Base-by-base conservation (phyloP, 2,797 vertebrate genomes). In the Thunnus albacares region DNA sequence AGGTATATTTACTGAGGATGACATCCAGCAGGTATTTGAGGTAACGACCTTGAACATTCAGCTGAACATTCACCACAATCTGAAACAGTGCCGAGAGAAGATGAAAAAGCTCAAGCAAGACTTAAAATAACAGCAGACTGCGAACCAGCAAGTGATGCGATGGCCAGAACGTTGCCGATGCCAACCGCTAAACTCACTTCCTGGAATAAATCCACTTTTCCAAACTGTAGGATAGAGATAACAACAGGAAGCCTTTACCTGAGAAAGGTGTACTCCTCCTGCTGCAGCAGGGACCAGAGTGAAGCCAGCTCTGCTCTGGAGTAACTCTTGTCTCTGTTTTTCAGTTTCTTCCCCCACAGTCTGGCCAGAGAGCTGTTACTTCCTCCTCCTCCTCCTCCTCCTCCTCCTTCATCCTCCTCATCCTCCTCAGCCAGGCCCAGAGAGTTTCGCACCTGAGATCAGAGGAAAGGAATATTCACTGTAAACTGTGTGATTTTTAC, bases 191-290 rank as follows among this genome's bases (percentile, higher is more conserved):
- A 33, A 33, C 5, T 6, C 30, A 33, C 30, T 33, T 33, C 6
- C 30, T 33, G 30, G 30, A 33, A 6, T 33, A 33, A 6, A 33
- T 33, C 30, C 30, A 33, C 35, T 9, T 38, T 38, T 38, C 35
- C 6, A 38, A 38, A 10, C 35, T 38, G 35, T 10, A 38, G 35
- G 8, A 5, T 6, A 47, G 45, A 47, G 45, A 10, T 47, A 10
- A 47, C 15, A 18, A 20, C 47, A 51, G 47, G 47, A 51, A n/a
- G 47, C 5, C 1, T 24, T 47, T 26, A 94, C 90, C 93, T 96
- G 79, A 99, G 97, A 81, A 97, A 96, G 69, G 97, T 94, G 55
- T 98, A 99, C 92, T 99, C 98, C 90, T 98, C 98, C 90, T 99
- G 98, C 91, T 98, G 98, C 61, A 98, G 95, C 83, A 99, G 95